phyloP scores from a whole-genome alignment of 1,140 invertebrate genomes.

The Caerostris darwini region DNA sequence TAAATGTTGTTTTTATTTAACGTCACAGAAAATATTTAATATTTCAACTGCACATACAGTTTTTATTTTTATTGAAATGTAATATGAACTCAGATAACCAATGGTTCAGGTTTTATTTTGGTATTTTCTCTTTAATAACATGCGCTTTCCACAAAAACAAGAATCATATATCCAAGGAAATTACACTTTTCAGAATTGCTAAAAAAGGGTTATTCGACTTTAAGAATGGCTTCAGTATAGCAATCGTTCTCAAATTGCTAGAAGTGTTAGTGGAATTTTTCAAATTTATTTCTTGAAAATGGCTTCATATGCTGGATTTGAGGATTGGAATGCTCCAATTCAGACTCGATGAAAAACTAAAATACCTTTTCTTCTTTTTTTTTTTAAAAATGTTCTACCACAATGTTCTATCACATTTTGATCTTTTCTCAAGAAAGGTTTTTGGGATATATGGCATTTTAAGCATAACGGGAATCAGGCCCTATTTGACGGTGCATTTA shows the following conservation, averaged over 20 bases:
- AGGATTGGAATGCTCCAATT: background rate
- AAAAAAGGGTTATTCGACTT: background rate
- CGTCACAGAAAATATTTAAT: no score
- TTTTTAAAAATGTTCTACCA: background rate
- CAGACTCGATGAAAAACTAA: background rate
- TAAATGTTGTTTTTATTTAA: no score
- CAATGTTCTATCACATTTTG: background rate
- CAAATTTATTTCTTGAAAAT: background rate
- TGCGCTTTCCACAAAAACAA: background rate
- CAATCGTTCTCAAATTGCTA: background rate
- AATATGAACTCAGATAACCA: background rate
- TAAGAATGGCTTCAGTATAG: background rate
- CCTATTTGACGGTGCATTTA: no score
- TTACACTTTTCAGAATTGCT: background rate
- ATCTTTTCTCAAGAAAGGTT: background rate
- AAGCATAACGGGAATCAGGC: background rate
- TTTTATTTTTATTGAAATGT: no score
- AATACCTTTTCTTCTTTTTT: no score
- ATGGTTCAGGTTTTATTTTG: background rate
- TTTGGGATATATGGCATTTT: background rate
- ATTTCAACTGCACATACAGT: no score
- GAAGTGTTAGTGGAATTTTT: background rate
- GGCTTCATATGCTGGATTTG: background rate
- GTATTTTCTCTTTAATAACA: background rate
- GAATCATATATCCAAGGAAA: background rate